A percentile compares a stretch with the other conserved stretches of the same genome.
Evolutionary conservation across 2,113 vertebrate genomes (phyloP).

Genomic region (Hippocampus abdominalis): DNA sequence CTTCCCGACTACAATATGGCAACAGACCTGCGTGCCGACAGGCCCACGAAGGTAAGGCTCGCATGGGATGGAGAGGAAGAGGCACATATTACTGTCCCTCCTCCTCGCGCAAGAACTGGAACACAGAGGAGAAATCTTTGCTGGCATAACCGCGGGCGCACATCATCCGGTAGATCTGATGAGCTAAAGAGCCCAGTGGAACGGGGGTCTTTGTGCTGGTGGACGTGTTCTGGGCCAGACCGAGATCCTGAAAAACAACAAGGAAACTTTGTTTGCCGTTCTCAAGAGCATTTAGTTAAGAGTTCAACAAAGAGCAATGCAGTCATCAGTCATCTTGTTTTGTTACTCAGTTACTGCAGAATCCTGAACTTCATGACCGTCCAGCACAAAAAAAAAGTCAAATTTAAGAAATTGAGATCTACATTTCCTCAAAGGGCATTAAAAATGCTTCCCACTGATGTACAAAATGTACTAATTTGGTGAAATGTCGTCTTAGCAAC

Average conservation of each 20-base stretch:
- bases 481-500: too few relatives aligned
- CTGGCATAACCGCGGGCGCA: conserved; percentile 89
- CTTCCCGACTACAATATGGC: conserved; percentile 16
- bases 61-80: conserved; percentile 45
- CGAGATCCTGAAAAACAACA: conserved; percentile 82
- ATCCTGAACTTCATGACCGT: too few relatives aligned
- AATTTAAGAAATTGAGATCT: too few relatives aligned
- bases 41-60: conserved; percentile 34
- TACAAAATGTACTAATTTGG: too few relatives aligned
- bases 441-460: too few relatives aligned
- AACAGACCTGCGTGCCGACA: conserved; percentile 39
- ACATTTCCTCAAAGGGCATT: too few relatives aligned
- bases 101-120: conserved; percentile 96
- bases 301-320: background rate
- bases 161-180: conserved; percentile 97
- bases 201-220: conserved; percentile 90
- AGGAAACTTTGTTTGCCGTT: conserved; percentile 4
- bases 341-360: too few relatives aligned
- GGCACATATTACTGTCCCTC: conserved; percentile 74
- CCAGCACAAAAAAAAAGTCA: too few relatives aligned
- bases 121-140: conserved; percentile 98
- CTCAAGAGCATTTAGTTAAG: background rate
- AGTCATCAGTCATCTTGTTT: background rate
- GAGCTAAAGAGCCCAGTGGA: conserved; percentile 86
- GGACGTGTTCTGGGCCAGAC: conserved; percentile 91